Evolutionary conservation across 2,113 vertebrate genomes (phyloP).

Genomic region (Apistogramma diplotaenia): DNA sequence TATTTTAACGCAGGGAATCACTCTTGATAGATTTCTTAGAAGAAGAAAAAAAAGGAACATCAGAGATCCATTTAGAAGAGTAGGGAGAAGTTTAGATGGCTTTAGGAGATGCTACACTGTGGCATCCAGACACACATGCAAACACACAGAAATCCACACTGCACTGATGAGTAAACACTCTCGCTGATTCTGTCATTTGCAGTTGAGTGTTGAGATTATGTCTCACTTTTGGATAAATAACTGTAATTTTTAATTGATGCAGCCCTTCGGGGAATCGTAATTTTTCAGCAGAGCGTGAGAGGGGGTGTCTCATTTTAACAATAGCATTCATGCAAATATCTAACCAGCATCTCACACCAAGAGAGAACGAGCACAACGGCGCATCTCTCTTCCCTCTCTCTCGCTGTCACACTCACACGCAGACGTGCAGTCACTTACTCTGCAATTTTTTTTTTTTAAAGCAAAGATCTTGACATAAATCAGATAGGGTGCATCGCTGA

Average conservation of each 20-base stretch:
- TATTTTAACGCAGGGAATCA: slow-evolving; percentile 18
- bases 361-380: neutral
- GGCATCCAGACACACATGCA: neutral
- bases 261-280: slow-evolving; percentile 16
- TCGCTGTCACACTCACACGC: neutral
- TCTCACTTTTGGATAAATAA: slow-evolving; percentile 31
- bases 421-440: slow-evolving; percentile 35
- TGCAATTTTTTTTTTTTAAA: slow-evolving; percentile 47
- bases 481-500: slow-evolving; percentile 24
- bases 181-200: neutral
- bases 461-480: slow-evolving; percentile 51
- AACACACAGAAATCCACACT: neutral
- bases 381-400: neutral
- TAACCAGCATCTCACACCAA: slow-evolving; percentile 10
- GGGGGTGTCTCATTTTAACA: slow-evolving; percentile 27
- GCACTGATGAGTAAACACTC: slow-evolving; percentile 24
- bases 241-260: slow-evolving; percentile 22
- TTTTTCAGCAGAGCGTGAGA: slow-evolving; percentile 7
- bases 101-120: neutral
- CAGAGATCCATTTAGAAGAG: neutral
- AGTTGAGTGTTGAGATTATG: neutral
- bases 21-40: slow-evolving; percentile 9
- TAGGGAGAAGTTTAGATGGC: neutral
- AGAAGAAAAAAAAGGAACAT: neutral
- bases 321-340: slow-evolving; percentile 38